A percentile compares a stretch with the other conserved stretches of the same genome.
phyloP scores from a whole-genome alignment of 2,797 vertebrate genomes.

The Lithobates sylvaticus region DNA sequence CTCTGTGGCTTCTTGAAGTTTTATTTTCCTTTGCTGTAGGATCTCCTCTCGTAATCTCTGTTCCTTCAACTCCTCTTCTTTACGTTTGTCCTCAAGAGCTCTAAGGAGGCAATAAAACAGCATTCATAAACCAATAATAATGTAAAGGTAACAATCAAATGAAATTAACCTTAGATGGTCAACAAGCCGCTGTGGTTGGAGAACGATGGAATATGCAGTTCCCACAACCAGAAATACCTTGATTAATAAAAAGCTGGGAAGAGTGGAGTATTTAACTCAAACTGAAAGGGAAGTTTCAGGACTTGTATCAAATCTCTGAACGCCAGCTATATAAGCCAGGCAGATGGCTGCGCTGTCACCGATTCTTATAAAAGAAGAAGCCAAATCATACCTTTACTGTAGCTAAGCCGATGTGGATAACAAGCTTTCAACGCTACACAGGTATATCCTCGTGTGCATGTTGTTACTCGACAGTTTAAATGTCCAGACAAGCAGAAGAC shows the following conservation, averaged over 20 bases:
- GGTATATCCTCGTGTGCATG: background rate
- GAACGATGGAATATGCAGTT: background rate
- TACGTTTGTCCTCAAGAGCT: conserved; percentile 85
- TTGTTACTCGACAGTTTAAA: background rate
- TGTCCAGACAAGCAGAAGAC: background rate
- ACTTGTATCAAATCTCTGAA: background rate
- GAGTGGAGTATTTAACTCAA: background rate
- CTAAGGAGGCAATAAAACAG: conserved; percentile 67
- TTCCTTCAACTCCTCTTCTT: conserved; percentile 83
- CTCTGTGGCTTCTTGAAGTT: conserved; percentile 86
- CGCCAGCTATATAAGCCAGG: background rate
- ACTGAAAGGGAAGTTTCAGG: background rate
- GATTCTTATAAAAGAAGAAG: background rate
- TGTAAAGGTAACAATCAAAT: background rate
- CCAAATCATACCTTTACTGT: background rate
- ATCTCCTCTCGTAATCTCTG: conserved; percentile 81
- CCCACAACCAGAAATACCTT: conserved; percentile 2
- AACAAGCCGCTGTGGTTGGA: background rate
- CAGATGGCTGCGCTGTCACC: background rate
- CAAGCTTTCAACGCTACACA: background rate
- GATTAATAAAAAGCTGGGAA: conserved; percentile 3
- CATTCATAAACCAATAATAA: background rate
- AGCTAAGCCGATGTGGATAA: background rate
- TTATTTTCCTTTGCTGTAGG: conserved; percentile 85
- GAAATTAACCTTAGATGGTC: no score